phyloP scores from a whole-genome alignment of 2,113 vertebrate genomes.

The Ptyas mucosa region DNA sequence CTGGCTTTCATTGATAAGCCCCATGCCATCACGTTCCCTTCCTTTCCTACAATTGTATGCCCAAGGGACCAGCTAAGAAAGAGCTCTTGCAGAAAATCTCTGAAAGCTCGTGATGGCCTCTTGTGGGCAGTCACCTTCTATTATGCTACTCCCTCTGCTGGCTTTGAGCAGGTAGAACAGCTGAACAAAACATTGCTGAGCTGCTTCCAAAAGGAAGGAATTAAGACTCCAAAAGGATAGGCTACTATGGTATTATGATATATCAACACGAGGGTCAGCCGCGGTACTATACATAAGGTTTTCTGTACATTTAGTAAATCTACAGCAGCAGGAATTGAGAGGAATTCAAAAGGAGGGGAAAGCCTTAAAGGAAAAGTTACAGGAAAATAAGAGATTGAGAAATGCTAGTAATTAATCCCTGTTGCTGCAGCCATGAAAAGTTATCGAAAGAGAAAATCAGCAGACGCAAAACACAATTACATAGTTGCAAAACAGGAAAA shows the following conservation, averaged over 20 bases:
- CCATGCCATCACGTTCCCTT: background rate
- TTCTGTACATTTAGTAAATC: background rate
- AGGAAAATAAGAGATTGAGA: background rate
- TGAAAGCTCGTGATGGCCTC: background rate
- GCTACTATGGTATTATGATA: background rate
- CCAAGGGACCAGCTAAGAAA: background rate
- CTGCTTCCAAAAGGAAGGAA: background rate
- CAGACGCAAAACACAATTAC: background rate
- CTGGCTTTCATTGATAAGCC: background rate
- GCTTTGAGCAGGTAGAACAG: background rate
- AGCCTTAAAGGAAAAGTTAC: background rate
- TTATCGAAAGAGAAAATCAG: background rate
- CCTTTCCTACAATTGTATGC: background rate
- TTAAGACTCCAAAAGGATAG: background rate
- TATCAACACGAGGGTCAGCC: background rate
- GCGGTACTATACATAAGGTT: background rate
- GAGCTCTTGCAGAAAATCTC: background rate
- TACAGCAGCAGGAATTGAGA: background rate
- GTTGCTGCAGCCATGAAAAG: background rate
- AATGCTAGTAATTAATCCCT: background rate
- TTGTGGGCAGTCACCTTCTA: background rate
- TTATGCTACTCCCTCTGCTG: background rate
- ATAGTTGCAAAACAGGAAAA: background rate
- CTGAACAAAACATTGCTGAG: background rate
- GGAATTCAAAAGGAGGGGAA: background rate